phyloP scores from a whole-genome alignment of 2,888 invertebrate genomes.

The Nephrotoma guestfalica region DNA sequence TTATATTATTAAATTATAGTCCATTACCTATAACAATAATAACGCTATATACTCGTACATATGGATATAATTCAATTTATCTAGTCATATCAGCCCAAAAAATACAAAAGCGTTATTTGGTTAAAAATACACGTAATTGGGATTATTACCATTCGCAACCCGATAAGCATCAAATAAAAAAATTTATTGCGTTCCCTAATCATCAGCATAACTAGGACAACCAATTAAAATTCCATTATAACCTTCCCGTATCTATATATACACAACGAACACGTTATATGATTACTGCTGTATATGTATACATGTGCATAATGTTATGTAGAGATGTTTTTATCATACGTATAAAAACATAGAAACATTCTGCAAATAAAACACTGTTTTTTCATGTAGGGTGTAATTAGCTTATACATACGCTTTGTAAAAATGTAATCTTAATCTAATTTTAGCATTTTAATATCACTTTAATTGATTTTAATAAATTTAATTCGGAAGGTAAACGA shows the following conservation, averaged over 20 bases:
- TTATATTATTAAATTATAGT: no score
- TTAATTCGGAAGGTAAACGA: no score
- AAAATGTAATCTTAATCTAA: neutral
- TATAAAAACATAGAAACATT: neutral
- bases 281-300: neutral
- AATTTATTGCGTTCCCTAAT: neutral
- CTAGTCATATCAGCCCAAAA: neutral
- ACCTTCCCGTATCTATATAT: neutral
- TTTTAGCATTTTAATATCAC: neutral
- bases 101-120: neutral
- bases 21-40: no score
- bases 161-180: neutral
- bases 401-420: neutral
- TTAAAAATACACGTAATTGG: neutral
- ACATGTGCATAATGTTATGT: neutral
- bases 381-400: neutral
- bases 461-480: neutral
- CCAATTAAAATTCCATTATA: neutral
- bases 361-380: neutral
- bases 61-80: neutral
- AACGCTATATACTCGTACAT: no score
- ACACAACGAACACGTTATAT: neutral
- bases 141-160: neutral
- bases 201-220: neutral
- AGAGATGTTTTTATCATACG: neutral